These are phyloP conservation scores for Merops nubicus DNA, from an alignment of 2,113 vertebrate species.

Conservation along the genomic window DNA sequence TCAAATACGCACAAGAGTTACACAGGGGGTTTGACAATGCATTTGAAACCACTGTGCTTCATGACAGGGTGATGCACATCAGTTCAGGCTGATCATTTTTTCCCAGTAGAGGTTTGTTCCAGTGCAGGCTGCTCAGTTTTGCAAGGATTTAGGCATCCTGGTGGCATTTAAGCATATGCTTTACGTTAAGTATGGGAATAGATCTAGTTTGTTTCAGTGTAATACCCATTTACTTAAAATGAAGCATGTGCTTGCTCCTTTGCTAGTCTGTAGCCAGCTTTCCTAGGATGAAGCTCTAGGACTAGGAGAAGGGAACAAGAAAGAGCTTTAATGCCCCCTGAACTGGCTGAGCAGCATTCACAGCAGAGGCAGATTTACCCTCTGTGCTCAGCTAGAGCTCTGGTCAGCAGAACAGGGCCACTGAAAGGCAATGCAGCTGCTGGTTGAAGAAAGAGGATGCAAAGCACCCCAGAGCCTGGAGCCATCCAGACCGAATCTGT, in stretches of 20 bases:
- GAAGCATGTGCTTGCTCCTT: background rate
- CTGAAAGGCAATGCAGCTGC: accelerated
- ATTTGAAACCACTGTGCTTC: background rate
- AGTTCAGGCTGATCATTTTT: background rate
- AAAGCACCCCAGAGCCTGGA: background rate
- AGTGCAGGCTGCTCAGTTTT: background rate
- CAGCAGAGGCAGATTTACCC: background rate
- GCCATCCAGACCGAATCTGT: background rate
- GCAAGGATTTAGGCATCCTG: background rate
- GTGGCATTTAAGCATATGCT: background rate
- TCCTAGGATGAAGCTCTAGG: background rate
- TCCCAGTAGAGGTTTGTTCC: background rate
- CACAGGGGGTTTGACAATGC: background rate
- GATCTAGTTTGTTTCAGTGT: background rate
- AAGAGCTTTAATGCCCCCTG: background rate
- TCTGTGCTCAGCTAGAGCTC: background rate
- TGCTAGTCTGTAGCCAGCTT: background rate
- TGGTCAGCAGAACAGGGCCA: background rate
- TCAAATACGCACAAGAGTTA: background rate
- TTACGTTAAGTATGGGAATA: background rate
- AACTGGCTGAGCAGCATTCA: background rate
- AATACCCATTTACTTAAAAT: background rate
- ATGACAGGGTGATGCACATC: background rate
- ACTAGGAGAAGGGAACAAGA: background rate
- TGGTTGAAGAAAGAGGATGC: background rate